Evolutionary conservation across 2,888 invertebrate species (phyloP).

Genomic region (Chrysotoxum bicinctum): DNA sequence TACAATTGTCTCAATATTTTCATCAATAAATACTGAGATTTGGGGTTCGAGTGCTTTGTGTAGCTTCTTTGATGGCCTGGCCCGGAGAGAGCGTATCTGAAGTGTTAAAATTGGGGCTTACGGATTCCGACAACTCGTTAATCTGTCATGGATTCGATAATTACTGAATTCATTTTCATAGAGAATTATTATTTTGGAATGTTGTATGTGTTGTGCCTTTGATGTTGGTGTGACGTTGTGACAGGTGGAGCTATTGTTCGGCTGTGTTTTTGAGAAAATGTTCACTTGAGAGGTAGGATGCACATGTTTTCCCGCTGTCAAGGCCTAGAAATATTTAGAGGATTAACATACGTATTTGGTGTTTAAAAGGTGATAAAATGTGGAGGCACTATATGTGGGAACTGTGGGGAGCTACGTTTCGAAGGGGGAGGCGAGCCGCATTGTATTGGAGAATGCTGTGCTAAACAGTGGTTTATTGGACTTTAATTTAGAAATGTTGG

Average conservation of each 20-base stretch:
- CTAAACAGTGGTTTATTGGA: constrained; percentile 72
- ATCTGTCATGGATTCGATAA: constrained; percentile 66
- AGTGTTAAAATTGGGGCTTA: constrained; percentile 68
- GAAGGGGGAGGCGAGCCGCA: not conserved
- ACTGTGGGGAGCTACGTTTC: constrained; percentile 14
- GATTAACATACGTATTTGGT: constrained; percentile 69
- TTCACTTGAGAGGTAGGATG: constrained; percentile 45
- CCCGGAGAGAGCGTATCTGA: constrained; percentile 36
- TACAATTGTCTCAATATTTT: constrained; percentile 75
- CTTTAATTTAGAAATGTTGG: constrained; percentile 65
- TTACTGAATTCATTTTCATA: constrained; percentile 60
- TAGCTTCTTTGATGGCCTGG: constrained; percentile 22
- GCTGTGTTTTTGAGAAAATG: constrained; percentile 37
- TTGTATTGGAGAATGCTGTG: constrained; percentile 42
- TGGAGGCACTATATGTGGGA: constrained; percentile 38
- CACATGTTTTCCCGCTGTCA: constrained; percentile 48
- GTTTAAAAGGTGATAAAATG: constrained; percentile 68
- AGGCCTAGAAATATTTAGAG: constrained; percentile 41
- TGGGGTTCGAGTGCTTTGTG: constrained; percentile 51
- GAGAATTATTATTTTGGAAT: constrained; percentile 36
- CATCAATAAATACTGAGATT: constrained; percentile 67
- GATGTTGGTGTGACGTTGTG: constrained; percentile 57
- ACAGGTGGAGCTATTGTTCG: constrained; percentile 49
- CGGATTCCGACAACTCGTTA: constrained; percentile 39
- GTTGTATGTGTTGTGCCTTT: constrained; percentile 9